Base-by-base conservation (phyloP, 2,113 vertebrate species). In the Elanoides forficatus region DNA sequence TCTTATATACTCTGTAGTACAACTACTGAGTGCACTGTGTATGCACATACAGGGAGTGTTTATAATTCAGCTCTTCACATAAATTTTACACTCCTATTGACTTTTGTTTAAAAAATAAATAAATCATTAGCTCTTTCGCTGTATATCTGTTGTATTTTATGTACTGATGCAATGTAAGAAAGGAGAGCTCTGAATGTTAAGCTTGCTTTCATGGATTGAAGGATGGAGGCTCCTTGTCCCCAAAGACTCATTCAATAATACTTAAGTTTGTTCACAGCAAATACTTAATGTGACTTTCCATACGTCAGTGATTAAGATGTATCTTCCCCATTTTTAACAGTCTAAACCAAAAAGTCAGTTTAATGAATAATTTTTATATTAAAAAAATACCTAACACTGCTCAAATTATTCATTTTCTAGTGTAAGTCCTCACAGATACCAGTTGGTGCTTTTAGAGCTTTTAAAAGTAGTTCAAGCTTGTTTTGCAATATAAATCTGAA, bases 401-500 rank as follows among this genome's bases (percentile, higher is more conserved):
- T 95, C 40, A 50, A 40, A 94, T 79, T 45, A 53, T 9, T 86
- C 38, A 59, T 80, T 36, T 29, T 59, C 60, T 21, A 67, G 15
- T 15, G 10, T 48, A 74, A 75, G 58, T n/a, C 75, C 50, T 96
- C 94, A 90, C 36, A 85, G 47, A 59, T 18, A 96, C 15, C 76
- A 92, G 36, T 15, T 71, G 47, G 52, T 74, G 45, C 47, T 92
- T 95, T 96, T 74, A 91, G 72, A 92, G 56, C 59, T 85, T 53
- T 79, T 87, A 95, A 96, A 85, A 97, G 95, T 73, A 88, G 30
- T 42, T 70, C 80, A 91, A 91, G 71, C 52, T 95, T 85, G 53
- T 84, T 92, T 90, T 87, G 76, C 68, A 93, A 93, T 75, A 90
- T 80, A 94, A 84, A 81, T 38, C 34, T 75, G 76, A 15, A 63